Percentiles rank a stretch among this genome's conserved stretches.
Conservation (phyloP, 92 coral and sea anemone genomes). For the Epizoanthus fatuus region DNA sequence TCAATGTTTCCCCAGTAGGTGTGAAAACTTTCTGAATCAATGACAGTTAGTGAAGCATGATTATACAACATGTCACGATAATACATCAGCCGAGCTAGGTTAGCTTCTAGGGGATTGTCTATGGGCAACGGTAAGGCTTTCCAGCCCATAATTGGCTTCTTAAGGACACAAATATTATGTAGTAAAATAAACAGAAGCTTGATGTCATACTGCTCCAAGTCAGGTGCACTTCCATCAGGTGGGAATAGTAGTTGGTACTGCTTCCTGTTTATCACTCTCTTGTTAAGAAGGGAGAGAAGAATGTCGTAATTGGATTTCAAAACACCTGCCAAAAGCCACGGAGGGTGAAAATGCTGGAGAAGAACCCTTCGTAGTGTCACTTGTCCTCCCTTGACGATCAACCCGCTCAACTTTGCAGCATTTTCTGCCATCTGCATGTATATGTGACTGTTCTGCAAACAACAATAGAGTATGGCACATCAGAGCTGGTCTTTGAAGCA, state of each 20-base stretch:
- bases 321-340: neutral
- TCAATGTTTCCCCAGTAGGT: neutral
- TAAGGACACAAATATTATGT: slow-evolving; percentile 3
- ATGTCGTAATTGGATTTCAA: neutral
- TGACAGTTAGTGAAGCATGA: neutral
- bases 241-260: neutral
- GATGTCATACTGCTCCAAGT: neutral
- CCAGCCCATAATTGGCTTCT: slow-evolving; percentile 26
- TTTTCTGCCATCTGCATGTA: slow-evolving; percentile 1
- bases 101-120: slow-evolving; percentile 12
- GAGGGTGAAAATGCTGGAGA: neutral
- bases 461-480: neutral
- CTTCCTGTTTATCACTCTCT: slow-evolving; percentile 20
- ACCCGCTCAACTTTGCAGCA: neutral
- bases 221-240: slow-evolving; percentile 8
- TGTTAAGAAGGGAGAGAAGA: neutral
- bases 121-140: neutral
- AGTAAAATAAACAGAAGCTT: neutral
- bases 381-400: slow-evolving; percentile 21
- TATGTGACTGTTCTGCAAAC: neutral
- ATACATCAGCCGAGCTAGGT: slow-evolving; percentile 19
- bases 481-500: too few species aligned
- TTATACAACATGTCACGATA: neutral
- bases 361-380: neutral
- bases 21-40: neutral